These are phyloP conservation scores for Halocynthia aurantium DNA, from an alignment of 23 tunicate species.

Conservation along the genomic window DNA sequence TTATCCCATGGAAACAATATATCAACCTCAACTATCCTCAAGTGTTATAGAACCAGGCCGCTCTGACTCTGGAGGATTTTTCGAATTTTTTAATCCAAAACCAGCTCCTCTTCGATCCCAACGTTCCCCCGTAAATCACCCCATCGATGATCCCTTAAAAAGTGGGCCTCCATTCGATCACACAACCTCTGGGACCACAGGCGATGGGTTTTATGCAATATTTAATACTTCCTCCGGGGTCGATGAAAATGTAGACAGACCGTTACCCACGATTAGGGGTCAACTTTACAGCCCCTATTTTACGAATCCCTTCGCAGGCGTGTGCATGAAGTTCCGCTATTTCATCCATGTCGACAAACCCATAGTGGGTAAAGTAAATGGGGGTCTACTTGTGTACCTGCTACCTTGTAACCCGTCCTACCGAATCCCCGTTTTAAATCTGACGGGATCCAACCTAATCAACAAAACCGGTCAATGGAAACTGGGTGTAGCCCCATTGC, in stretches of 20 bases:
- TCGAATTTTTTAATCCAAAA: not conserved
- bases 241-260: not conserved
- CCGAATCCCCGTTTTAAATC: slow-evolving; percentile 52
- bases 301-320: slow-evolving; percentile 27
- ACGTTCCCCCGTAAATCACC: not conserved
- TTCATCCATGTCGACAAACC: slow-evolving; percentile 30
- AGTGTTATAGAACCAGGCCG: not conserved
- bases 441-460: slow-evolving; percentile 18
- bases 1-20: not conserved
- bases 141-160: not conserved
- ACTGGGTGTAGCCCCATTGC: slow-evolving; percentile 53
- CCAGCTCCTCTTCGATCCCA: slow-evolving; percentile 1
- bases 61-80: not conserved
- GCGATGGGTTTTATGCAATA: slow-evolving; percentile 16
- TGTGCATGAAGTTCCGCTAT: slow-evolving; percentile 72
- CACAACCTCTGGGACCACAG: slow-evolving; percentile 19
- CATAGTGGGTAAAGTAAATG: not conserved
- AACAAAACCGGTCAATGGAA: slow-evolving; percentile 35
- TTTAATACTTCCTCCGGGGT: slow-evolving; percentile 1
- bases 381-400: slow-evolving; percentile 64
- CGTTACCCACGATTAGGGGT: not conserved
- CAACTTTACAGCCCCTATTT: slow-evolving; percentile 57
- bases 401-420: slow-evolving; percentile 75
- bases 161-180: slow-evolving; percentile 19
- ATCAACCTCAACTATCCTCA: too few species aligned